Evolutionary conservation across 2,113 vertebrate genomes (phyloP).

Genomic region (Corythoichthys haematopterus): DNA sequence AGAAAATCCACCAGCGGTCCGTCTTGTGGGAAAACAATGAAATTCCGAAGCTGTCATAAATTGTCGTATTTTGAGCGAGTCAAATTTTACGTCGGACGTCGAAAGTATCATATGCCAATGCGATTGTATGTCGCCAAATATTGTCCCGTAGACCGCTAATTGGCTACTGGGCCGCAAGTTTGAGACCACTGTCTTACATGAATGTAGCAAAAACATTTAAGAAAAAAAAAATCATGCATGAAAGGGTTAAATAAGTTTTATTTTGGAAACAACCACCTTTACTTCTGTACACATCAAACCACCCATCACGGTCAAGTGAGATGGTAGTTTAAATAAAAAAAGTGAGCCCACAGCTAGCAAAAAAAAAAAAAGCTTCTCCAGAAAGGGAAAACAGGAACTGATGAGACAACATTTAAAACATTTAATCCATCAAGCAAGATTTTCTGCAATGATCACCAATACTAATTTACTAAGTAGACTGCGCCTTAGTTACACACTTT

Average conservation of each 20-base stretch:
- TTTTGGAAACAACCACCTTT: neutral
- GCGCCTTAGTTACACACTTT: neutral
- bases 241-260: neutral
- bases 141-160: too few relatives aligned
- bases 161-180: too few relatives aligned
- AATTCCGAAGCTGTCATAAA: too few relatives aligned
- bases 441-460: neutral
- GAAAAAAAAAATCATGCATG: too few relatives aligned
- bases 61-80: too few relatives aligned
- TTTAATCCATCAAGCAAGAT: neutral
- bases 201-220: too few relatives aligned
- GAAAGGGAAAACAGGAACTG: neutral
- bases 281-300: neutral
- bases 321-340: neutral
- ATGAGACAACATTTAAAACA: neutral
- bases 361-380: neutral
- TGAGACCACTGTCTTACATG: too few relatives aligned
- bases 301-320: neutral
- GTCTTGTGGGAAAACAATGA: too few relatives aligned
- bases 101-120: too few relatives aligned
- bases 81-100: too few relatives aligned
- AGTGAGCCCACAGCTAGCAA: neutral
- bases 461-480: neutral
- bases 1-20: too few relatives aligned
- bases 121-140: too few relatives aligned